phyloP scores from a whole-genome alignment of 2,888 invertebrate genomes.

The Cordilura impudica region DNA sequence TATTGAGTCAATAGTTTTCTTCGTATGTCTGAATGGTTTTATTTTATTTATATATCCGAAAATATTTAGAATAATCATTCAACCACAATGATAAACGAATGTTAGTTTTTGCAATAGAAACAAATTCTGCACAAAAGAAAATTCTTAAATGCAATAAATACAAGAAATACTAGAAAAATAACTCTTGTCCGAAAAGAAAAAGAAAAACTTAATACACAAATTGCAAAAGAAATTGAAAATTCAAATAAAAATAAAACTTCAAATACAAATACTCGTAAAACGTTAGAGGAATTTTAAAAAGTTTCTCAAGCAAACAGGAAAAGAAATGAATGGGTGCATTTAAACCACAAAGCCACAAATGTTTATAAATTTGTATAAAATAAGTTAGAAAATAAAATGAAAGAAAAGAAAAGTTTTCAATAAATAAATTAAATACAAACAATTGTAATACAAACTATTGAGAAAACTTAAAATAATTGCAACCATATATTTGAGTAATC shows the following conservation, averaged over 20 bases:
- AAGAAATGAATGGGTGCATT: background rate
- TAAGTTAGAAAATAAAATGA: background rate
- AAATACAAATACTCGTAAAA: background rate
- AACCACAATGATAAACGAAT: conserved; percentile 41
- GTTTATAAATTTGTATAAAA: conserved; percentile 10
- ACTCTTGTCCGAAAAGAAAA: background rate
- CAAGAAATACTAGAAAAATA: background rate
- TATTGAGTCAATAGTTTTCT: too few relatives aligned
- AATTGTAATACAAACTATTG: background rate
- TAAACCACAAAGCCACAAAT: conserved; percentile 15
- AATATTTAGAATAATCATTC: conserved; percentile 25
- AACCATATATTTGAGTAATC: background rate
- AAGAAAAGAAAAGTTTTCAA: background rate
- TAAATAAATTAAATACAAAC: conserved; percentile 12
- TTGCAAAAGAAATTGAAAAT: conserved; percentile 34
- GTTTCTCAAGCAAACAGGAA: background rate
- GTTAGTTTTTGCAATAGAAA: conserved; percentile 30
- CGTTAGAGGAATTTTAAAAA: background rate
- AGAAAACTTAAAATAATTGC: background rate
- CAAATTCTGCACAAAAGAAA: background rate
- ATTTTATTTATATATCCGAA: background rate
- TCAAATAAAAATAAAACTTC: conserved; percentile 22
- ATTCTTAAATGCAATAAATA: background rate
- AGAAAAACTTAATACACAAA: background rate
- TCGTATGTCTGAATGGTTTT: too few relatives aligned